Base-by-base conservation (phyloP, 1,140 invertebrate species). In the Musca domestica region DNA sequence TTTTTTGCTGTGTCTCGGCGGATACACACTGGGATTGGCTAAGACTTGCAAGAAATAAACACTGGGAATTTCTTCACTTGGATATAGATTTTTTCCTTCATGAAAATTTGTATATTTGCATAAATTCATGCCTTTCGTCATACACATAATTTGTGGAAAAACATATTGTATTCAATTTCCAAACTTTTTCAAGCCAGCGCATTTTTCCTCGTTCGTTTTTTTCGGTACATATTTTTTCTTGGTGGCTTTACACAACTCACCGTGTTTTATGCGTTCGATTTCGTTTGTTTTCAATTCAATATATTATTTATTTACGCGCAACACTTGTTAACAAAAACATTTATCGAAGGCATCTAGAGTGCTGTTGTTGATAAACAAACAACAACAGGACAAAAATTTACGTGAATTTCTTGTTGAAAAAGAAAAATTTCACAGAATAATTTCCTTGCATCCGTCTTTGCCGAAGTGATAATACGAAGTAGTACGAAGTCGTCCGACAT, bases 331-430 rank as follows among this genome's bases (percentile, higher is more conserved):
- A 58, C 27, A 41, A 41, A 41, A 41, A 5, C 56, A 61, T 61
- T 61, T 61, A 61, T 17, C 54, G 54, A 61, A 61, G 56, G 27
- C 56, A 61, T 61, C 56, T 17, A 61, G n/a, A n/a, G n/a, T n/a
- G 27, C 34, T 61, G 27, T 30, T 61, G 56, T 61, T 61, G 56
- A 61, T 61, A 61, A 61, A 61, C 56, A 61, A 61, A 61, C 34
- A 61, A 61, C 54, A 58, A 58, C 56, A 61, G 34, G 34, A 17
- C 30, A 51, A 51, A 61, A 61, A 61, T 61, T 61, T 61, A 61
- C 56, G 56, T 61, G 56, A 61, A 41, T 61, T 41, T 41, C 34
- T 41, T 41, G 34, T 41, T 41, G 34, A 41, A 41, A 41, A 41
- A 41, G 34, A 41, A 41, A 41, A 41, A 41, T 41, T 61, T 58